Evolutionary conservation across 1,140 invertebrate genomes (phyloP).

Genomic region (Chymomyza costata): DNA sequence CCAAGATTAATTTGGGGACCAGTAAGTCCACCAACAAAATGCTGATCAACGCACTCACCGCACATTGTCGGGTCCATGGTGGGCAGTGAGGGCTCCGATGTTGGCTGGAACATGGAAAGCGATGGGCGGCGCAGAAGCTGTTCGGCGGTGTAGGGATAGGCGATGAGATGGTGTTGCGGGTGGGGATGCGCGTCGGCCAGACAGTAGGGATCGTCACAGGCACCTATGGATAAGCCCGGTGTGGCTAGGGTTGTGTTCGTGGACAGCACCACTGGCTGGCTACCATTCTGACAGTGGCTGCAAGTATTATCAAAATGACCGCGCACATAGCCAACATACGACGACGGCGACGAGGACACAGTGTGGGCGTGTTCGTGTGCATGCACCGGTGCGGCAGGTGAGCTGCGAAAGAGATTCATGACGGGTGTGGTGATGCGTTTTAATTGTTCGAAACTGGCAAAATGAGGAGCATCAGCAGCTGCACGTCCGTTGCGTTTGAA

Average conservation of each 20-base stretch:
- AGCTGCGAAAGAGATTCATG: constrained; percentile 73
- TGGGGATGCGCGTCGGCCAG: constrained; percentile 68
- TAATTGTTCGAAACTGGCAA: constrained; percentile 64
- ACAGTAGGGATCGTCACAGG: constrained; percentile 64
- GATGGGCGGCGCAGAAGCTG: constrained; percentile 56
- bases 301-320: constrained; percentile 70
- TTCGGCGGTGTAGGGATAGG: constrained; percentile 56
- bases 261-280: constrained; percentile 65
- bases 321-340: constrained; percentile 68
- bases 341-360: constrained; percentile 60
- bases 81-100: constrained; percentile 54
- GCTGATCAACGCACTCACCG: constrained; percentile 71
- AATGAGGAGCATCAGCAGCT: constrained; percentile 12
- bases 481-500: constrained; percentile 54
- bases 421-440: constrained; percentile 68
- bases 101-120: constrained; percentile 56
- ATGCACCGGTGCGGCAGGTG: constrained; percentile 36
- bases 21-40: constrained; percentile 59
- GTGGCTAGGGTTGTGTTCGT: constrained; percentile 63
- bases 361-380: constrained; percentile 54
- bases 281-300: constrained; percentile 71
- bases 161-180: constrained; percentile 65
- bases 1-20: constrained; percentile 63
- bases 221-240: constrained; percentile 57
- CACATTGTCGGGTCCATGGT: constrained; percentile 67